Conservation (phyloP, 2,888 invertebrate genomes). For the Morpho helenor region DNA sequence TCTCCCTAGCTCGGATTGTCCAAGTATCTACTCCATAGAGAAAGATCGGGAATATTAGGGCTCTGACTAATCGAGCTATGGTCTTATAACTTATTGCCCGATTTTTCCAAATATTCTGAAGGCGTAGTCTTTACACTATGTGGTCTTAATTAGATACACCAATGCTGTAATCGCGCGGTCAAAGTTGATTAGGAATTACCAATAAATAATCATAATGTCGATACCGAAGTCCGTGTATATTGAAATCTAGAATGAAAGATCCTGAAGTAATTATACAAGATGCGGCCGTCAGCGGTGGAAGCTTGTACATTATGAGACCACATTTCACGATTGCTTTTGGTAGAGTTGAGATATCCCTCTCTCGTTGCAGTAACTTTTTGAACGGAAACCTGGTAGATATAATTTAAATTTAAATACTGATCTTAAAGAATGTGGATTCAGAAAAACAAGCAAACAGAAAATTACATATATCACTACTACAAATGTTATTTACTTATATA, state of each 20-base stretch:
- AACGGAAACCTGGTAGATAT: slow-evolving; percentile 55
- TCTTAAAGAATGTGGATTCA: background rate
- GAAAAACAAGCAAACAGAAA: background rate
- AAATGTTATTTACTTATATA: too few relatives aligned
- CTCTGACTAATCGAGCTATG: too few relatives aligned
- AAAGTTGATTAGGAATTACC: slow-evolving; percentile 34
- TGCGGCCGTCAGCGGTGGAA: slow-evolving; percentile 64
- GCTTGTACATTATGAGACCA: slow-evolving; percentile 66
- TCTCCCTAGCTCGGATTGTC: too few relatives aligned
- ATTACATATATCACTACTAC: background rate
- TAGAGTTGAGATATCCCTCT: slow-evolving; percentile 51
- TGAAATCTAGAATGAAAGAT: slow-evolving; percentile 70
- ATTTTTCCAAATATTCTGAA: too few relatives aligned
- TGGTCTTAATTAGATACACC: too few relatives aligned
- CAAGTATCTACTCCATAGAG: too few relatives aligned
- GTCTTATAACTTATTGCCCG: too few relatives aligned
- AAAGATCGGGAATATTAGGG: too few relatives aligned
- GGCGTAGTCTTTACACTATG: too few relatives aligned
- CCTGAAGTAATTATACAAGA: slow-evolving; percentile 68
- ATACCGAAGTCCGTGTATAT: slow-evolving; percentile 67
- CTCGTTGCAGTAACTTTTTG: slow-evolving; percentile 57
- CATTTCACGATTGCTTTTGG: slow-evolving; percentile 73
- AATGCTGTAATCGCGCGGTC: too few relatives aligned
- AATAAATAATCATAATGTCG: slow-evolving; percentile 63
- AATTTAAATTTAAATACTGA: background rate